These are phyloP conservation scores for Bellardia bayeri DNA, from an alignment of 2,888 invertebrate species.

Conservation along the genomic window DNA sequence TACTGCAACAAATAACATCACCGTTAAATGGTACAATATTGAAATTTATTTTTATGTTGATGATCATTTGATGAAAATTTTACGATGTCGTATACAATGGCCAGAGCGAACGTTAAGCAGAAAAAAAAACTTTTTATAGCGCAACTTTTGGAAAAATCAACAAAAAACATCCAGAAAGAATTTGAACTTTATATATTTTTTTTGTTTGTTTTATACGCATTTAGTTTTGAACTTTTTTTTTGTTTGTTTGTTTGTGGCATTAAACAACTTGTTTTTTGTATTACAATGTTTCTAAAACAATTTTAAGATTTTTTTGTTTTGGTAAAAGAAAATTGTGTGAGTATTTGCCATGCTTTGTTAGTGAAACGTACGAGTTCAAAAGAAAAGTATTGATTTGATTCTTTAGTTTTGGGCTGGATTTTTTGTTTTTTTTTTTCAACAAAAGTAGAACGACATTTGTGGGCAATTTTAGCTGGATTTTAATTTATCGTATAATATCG, in stretches of 20 bases:
- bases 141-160: constrained; percentile 52
- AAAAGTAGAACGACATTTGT: constrained; percentile 64
- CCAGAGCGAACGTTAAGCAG: constrained; percentile 7
- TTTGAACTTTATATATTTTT: constrained; percentile 64
- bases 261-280: constrained; percentile 36
- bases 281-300: constrained; percentile 48
- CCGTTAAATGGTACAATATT: constrained; percentile 83
- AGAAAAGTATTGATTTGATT: neutral
- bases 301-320: neutral
- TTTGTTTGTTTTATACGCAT: constrained; percentile 64
- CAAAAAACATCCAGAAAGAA: constrained; percentile 60
- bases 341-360: neutral
- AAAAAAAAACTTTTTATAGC: constrained; percentile 58
- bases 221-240: constrained; percentile 43
- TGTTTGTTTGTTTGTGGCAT: constrained; percentile 20
- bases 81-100: constrained; percentile 72
- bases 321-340: neutral
- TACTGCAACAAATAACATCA: constrained; percentile 71
- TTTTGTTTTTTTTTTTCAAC: constrained; percentile 3
- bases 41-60: constrained; percentile 81
- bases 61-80: constrained; percentile 76
- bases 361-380: neutral
- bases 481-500: constrained; percentile 47
- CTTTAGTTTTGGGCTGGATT: neutral
- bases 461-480: constrained; percentile 50